Base-by-base conservation (phyloP, 2,888 invertebrate species). In the Syrista parreyssii region DNA sequence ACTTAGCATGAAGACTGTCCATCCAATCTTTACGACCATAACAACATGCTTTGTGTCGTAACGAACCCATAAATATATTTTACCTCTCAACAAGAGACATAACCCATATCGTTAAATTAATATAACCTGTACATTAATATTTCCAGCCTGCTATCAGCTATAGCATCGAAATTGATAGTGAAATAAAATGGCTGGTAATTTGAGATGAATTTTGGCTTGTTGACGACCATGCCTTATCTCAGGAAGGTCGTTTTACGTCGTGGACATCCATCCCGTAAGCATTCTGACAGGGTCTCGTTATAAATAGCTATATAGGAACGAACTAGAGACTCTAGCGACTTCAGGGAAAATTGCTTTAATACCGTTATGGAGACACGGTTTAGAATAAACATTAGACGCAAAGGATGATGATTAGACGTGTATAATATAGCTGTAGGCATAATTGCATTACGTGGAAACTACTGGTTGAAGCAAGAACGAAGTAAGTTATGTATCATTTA, bases 51-150 rank as follows among this genome's bases (percentile, higher is more conserved):
- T 1, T 23, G 9, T 2, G 23, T 55, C 23, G 2, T 23, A 55
- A 55, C 23, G 9, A 23, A 9, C 23, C 55, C 23, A 23, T 55
- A 55, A 55, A 55, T 55, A 9, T 55, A 6, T 55, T 55, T 55
- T 23, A 1, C 2, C 1, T 15, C 15, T 40, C 15, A 40, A 40
- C 23, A 23, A 55, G 9, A 15, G 0, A 23, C 9, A n/a, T n/a
- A 55, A 23, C 55, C 75, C 76, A 79, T 74, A 74, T 55, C 76
- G 75, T 81, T 78, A 33, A 68, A 30, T 74, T 36, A 33, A 36
- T 68, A 68, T 33, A 76, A 36, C 34, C 36, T 55, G 55, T 55
- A 55, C 2, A 23, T 23, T 23, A 55, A 23, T 55, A 2, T 40
- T 55, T 2, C 9, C 15, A 55, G 23, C 2, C 1, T 55, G 2